Evolutionary conservation across 2,797 vertebrate species (phyloP).

Genomic region (Rhadinocentrus ornatus): DNA sequence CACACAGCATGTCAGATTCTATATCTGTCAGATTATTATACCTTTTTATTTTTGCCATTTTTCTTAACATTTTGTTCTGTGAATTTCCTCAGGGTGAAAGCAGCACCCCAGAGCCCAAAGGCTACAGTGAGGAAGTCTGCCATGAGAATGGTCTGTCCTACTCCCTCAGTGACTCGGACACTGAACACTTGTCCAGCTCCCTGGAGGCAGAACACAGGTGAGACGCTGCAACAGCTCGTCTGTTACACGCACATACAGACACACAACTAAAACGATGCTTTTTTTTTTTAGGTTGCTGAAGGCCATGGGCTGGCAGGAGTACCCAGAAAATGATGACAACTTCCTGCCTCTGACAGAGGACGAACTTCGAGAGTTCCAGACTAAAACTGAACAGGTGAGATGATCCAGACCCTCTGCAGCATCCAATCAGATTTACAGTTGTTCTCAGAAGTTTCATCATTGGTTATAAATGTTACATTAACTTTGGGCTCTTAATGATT

Average conservation of each 20-base stretch:
- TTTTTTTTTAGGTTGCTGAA: constrained; percentile 88
- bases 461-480: no score
- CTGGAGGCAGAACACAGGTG: constrained; percentile 99
- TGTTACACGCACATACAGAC: neutral
- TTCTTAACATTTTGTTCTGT: neutral
- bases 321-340: constrained; percentile 98
- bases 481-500: no score
- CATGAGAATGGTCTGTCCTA: constrained; percentile 95
- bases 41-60: neutral
- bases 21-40: no score
- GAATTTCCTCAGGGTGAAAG: constrained; percentile 84
- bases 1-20: no score
- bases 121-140: constrained; percentile 89
- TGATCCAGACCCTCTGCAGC: no score
- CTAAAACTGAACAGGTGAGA: constrained; percentile 95
- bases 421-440: no score
- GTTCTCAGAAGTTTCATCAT: no score
- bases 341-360: constrained; percentile 98
- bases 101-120: constrained; percentile 94
- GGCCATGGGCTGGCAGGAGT: constrained; percentile 99
- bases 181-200: constrained; percentile 95
- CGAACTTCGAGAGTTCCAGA: constrained; percentile 97
- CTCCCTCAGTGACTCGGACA: constrained; percentile 90
- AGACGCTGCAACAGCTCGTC: constrained; percentile 6
- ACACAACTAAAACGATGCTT: neutral